Base-by-base conservation (phyloP, 1,140 invertebrate genomes). In the Andrena cerasifolii region DNA sequence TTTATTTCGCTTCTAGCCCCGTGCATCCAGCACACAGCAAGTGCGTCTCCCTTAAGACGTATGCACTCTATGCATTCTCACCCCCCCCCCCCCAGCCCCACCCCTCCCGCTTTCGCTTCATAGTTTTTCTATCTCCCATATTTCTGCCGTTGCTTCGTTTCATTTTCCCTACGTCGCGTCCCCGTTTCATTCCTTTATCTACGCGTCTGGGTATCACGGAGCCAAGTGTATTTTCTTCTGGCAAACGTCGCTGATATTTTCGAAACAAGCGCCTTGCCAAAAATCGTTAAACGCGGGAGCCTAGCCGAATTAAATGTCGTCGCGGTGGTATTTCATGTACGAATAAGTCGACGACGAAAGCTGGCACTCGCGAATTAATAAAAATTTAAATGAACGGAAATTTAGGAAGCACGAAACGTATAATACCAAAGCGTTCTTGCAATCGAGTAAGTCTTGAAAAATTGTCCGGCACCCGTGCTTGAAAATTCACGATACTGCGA, bases 1-100 rank as follows among this genome's bases (percentile, higher is more conserved):
- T 82, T 79, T 77, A 70, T 77, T 82, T 68, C 80, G 56, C 62
- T 73, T 40, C 58, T 62, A 72, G 78, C 70, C 70, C n/a, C 45
- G 58, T 63, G 62, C 54, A 79, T 79, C 62, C 76, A 43, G 65
- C 76, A 66, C 51, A 76, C 74, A 53, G 63, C 36, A 24, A 70
- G 70, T 78, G 68, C 76, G 75, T 82, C 78, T 79, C 65, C 61
- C 65, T 83, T 72, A 74, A 83, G 80, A 83, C 63, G 36, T 82
- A 80, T 67, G 65, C 67, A 72, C 73, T 56, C 59, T 45, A 33
- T 45, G 63, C 28, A 45, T 67, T 62, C 24, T 40, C 49, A 49
- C 66, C 49, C 12, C 51, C 58, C 18, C 8, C 4, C 31, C 14
- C 21, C 40, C 49, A 3, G 21, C 21, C 21, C 0, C 24, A n/a